These are phyloP conservation scores for Hemicrepidius hirtus DNA, from an alignment of 2,888 invertebrate genomes.

Conservation along the genomic window DNA sequence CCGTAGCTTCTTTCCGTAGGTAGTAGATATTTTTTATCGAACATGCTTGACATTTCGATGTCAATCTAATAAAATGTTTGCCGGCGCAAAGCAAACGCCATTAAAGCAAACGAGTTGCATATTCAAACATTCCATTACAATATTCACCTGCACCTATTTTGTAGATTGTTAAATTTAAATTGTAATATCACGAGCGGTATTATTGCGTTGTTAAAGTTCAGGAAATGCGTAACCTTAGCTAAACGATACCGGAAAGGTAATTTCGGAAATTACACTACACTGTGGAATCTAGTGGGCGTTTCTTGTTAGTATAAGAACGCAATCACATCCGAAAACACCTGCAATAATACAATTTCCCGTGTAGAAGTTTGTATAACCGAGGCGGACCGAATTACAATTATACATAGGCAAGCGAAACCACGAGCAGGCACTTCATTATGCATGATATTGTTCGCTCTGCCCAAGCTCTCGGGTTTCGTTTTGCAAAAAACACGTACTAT, in stretches of 20 bases:
- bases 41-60: not conserved
- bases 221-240: constrained; percentile 11
- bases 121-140: constrained; percentile 5
- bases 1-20: no score
- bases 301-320: constrained; percentile 41
- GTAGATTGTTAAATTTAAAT: not conserved
- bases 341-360: constrained; percentile 43
- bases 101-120: not conserved
- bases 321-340: constrained; percentile 43
- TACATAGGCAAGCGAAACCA: constrained; percentile 44
- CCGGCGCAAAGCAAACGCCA: not conserved
- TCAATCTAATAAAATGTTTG: not conserved
- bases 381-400: constrained; percentile 43
- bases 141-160: not conserved
- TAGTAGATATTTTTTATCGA: constrained; percentile 1
- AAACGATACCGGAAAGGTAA: constrained; percentile 18
- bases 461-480: constrained; percentile 37
- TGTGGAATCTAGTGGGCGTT: constrained; percentile 33
- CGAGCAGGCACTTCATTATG: constrained; percentile 46
- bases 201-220: constrained; percentile 17
- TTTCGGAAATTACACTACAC: constrained; percentile 29
- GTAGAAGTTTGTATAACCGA: constrained; percentile 35
- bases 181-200: constrained; percentile 6
- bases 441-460: constrained; percentile 47
- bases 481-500: constrained; percentile 47